A percentile compares a stretch with the other conserved stretches of the same genome.
These are phyloP conservation scores for Oscheius onirici DNA, from an alignment of 2,888 invertebrate genomes.

Conservation along the genomic window DNA sequence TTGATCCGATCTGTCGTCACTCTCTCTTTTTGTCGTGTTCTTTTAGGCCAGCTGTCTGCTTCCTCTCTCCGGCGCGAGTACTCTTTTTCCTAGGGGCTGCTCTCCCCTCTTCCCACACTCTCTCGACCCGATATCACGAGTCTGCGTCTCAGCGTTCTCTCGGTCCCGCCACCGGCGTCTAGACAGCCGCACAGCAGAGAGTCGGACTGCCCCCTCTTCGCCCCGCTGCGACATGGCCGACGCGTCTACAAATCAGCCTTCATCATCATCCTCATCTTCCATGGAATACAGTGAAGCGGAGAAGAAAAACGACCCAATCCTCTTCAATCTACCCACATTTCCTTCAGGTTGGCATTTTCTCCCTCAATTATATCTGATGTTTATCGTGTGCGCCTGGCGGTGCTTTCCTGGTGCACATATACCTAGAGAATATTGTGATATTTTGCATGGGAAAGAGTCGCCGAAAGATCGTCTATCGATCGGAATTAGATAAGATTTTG, in stretches of 20 bases:
- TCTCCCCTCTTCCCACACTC: background rate
- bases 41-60: background rate
- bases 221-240: background rate
- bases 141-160: constrained; percentile 19
- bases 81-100: background rate
- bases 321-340: constrained; percentile 9
- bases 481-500: background rate
- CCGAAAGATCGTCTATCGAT: background rate
- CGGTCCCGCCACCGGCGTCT: constrained; percentile 13
- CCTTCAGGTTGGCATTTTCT: constrained; percentile 2
- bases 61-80: background rate
- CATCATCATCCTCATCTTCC: constrained; percentile 5
- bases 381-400: background rate
- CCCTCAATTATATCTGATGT: background rate
- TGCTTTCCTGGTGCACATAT: background rate
- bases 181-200: constrained; percentile 18
- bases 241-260: background rate
- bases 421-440: background rate
- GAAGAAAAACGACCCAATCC: background rate
- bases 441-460: background rate
- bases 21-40: too few species aligned
- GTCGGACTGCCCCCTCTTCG: background rate
- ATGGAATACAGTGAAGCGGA: background rate
- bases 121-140: background rate
- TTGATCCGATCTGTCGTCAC: constrained; percentile 2